These are phyloP conservation scores for Anoplopoma fimbria DNA, from an alignment of 2,113 vertebrate genomes.

Conservation along the genomic window DNA sequence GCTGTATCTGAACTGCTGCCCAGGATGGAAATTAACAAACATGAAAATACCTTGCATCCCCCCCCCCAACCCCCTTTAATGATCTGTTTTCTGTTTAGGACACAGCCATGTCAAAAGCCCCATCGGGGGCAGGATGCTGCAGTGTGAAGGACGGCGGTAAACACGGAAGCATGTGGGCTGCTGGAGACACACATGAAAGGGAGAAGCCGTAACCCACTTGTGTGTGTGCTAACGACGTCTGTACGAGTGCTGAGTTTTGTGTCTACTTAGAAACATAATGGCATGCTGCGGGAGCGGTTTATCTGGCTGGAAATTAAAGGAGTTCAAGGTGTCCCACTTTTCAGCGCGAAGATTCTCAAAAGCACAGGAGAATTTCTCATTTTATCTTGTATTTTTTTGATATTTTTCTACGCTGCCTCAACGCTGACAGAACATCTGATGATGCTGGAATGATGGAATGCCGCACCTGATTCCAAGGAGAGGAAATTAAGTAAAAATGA, in stretches of 20 bases:
- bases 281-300: slow-evolving; percentile 54
- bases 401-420: slow-evolving; percentile 13
- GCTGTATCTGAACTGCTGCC: slow-evolving; percentile 71
- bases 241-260: slow-evolving; percentile 58
- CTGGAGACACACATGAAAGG: slow-evolving; percentile 69
- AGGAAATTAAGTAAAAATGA: slow-evolving; percentile 78
- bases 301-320: slow-evolving; percentile 68
- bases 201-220: slow-evolving; percentile 71
- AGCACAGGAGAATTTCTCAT: slow-evolving; percentile 62
- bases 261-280: slow-evolving; percentile 71
- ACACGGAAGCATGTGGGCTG: slow-evolving; percentile 27
- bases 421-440: slow-evolving; percentile 69
- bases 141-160: slow-evolving; percentile 76
- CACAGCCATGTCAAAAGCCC: slow-evolving; percentile 47
- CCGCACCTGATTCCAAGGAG: slow-evolving; percentile 58
- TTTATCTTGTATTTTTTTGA: slow-evolving; percentile 39
- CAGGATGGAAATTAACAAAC: slow-evolving; percentile 70
- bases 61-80: slow-evolving; percentile 50
- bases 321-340: slow-evolving; percentile 75
- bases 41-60: slow-evolving; percentile 65
- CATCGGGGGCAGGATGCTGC: slow-evolving; percentile 59
- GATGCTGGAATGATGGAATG: slow-evolving; percentile 72
- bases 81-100: slow-evolving; percentile 64
- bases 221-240: slow-evolving; percentile 65
- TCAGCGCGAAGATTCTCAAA: slow-evolving; percentile 52